phyloP scores from a whole-genome alignment of 2,113 vertebrate genomes.

The Sardina pilchardus region DNA sequence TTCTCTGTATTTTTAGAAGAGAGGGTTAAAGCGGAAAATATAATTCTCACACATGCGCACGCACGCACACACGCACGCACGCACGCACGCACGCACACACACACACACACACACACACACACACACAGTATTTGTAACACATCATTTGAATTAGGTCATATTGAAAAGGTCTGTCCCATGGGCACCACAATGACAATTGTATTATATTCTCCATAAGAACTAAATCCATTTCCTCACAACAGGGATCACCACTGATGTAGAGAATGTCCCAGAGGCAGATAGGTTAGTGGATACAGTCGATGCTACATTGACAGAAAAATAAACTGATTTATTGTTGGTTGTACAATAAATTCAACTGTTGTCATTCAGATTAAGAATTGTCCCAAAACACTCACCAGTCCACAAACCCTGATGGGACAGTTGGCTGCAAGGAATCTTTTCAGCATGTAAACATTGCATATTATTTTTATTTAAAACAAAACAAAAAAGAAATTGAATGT shows the following conservation, averaged over 20 bases:
- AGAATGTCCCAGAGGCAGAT: background rate
- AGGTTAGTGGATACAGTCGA: background rate
- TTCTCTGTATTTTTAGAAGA: no score
- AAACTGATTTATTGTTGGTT: background rate
- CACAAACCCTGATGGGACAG: background rate
- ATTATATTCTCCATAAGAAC: conserved; percentile 16
- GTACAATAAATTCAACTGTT: background rate
- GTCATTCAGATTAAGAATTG: background rate
- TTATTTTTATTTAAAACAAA: background rate
- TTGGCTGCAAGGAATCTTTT: background rate
- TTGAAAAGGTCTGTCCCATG: background rate
- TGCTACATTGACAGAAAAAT: background rate
- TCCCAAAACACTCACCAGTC: background rate
- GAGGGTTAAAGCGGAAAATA: no score
- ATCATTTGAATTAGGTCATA: background rate
- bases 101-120: conserved; percentile 25
- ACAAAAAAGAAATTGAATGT: background rate
- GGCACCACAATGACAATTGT: background rate
- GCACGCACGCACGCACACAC: background rate
- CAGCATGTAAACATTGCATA: background rate
- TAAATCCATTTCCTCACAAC: conserved; percentile 14
- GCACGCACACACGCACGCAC: background rate
- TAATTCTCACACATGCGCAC: background rate
- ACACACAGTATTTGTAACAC: conserved; percentile 2
- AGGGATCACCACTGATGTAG: conserved; percentile 2